Evolutionary conservation across 2,113 vertebrate genomes (phyloP), one percentile per base, ranked within the genome.

Genomic region (Grallaria varia): DNA sequence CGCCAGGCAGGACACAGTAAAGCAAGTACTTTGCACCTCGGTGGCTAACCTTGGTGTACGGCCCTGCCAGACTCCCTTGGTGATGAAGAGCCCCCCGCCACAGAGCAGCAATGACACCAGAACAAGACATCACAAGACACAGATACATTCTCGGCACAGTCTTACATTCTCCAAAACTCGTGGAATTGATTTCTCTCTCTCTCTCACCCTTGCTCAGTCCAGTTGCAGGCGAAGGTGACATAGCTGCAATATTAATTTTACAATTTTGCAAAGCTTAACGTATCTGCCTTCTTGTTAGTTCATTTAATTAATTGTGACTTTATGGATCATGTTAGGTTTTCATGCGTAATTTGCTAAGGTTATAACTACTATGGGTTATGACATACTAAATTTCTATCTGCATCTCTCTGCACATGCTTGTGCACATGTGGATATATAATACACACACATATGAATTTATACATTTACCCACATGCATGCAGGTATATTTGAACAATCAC

Each of bases 141-240:
- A 96, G 91, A 96, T 84, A 96, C 91, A 84, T 90, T 96, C 97
- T 94, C 44, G 7, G 90, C 58, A 78, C 89, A 93, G 93, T 96
- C 98, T 98, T 98, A 98, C 98, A 98, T 98, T 98, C 98, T 98
- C 98, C 98, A 98, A 98, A 98, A 98, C 95, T 98, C 76, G 98
- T 97, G 75, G 98, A 97, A 98, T 58, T 98, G 98, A 97, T 98
- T 91, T 98, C 98, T 98, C 97, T 98, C 78, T 98, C 98, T 98
- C 98, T 98, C 76, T 98, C 98, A 96, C 98, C 98, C 98, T 98
- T 98, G 98, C 98, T 98, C 98, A 98, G 94, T 98, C 98, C 98
- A 95, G 98, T 97, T 82, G 98, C 97, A 97, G 98, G 97, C 93
- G 98, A 98, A 98, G 98, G 98, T 97, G 98, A 98, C 98, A 98